phyloP scores from a whole-genome alignment of 2,797 vertebrate genomes.

The Nyctalus aviator region DNA sequence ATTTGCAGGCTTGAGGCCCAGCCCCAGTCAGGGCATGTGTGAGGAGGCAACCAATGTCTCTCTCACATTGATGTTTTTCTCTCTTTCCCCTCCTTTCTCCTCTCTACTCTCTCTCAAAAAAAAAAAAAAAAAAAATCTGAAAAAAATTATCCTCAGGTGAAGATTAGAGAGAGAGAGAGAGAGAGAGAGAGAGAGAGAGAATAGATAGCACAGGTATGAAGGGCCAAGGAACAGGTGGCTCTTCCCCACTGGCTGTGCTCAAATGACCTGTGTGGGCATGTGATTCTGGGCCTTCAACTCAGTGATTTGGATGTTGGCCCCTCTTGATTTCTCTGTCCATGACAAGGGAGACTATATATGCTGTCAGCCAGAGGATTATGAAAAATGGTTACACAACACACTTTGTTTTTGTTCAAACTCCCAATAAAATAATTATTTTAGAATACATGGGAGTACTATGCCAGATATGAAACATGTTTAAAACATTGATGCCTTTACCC shows the following conservation, averaged over 20 bases:
- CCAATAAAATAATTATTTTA: background rate
- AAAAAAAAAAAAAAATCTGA: too few species aligned
- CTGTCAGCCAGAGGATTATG: background rate
- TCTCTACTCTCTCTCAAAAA: too few species aligned
- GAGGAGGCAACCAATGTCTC: too few species aligned
- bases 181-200: too few species aligned
- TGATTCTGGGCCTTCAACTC: background rate
- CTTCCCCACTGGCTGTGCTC: background rate
- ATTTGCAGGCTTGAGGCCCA: too few species aligned
- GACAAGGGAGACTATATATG: background rate
- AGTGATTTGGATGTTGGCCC: background rate
- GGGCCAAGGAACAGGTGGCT: background rate
- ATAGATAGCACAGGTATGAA: background rate
- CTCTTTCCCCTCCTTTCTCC: too few species aligned
- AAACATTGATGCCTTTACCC: background rate
- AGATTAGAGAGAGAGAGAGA: too few species aligned
- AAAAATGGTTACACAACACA: background rate
- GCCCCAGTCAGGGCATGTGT: too few species aligned
- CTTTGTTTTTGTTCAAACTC: conserved; percentile 1
- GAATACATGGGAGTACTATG: background rate
- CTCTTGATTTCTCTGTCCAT: background rate
- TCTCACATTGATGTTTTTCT: too few species aligned
- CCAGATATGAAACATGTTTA: background rate
- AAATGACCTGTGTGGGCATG: background rate
- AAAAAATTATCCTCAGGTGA: too few species aligned